Evolutionary conservation across 2,888 invertebrate genomes (phyloP).

Genomic region (Eulithis testata): DNA sequence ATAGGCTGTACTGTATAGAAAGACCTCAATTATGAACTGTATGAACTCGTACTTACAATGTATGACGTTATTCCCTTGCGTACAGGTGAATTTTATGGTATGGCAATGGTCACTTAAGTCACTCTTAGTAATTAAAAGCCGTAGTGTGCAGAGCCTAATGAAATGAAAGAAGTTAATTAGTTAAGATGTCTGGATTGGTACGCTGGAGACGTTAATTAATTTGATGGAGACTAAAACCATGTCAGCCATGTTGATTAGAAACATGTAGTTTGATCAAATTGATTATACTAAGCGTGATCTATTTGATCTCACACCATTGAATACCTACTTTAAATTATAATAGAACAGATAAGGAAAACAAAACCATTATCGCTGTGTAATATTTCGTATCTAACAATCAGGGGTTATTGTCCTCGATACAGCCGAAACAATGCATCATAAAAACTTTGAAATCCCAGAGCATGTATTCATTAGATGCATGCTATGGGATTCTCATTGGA

Average conservation of each 20-base stretch:
- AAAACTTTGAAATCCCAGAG: background rate
- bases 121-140: constrained; percentile 7
- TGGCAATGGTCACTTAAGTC: background rate
- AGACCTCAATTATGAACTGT: constrained; percentile 11
- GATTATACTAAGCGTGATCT: no score
- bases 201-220: background rate
- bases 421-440: background rate
- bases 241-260: no score
- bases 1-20: constrained; percentile 7
- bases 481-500: no score
- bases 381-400: background rate
- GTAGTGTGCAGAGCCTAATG: background rate
- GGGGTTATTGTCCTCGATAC: background rate
- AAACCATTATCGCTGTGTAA: background rate
- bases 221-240: background rate
- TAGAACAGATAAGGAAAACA: background rate
- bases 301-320: no score
- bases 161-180: constrained; percentile 1
- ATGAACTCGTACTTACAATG: constrained; percentile 7
- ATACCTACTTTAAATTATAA: background rate
- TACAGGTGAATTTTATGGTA: background rate
- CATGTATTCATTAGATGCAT: no score
- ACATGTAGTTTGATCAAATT: no score
- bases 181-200: constrained; percentile 1
- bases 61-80: background rate